phyloP scores from a whole-genome alignment of 92 coral and sea anemone genomes.

The Hydrozoanthus gracilis region DNA sequence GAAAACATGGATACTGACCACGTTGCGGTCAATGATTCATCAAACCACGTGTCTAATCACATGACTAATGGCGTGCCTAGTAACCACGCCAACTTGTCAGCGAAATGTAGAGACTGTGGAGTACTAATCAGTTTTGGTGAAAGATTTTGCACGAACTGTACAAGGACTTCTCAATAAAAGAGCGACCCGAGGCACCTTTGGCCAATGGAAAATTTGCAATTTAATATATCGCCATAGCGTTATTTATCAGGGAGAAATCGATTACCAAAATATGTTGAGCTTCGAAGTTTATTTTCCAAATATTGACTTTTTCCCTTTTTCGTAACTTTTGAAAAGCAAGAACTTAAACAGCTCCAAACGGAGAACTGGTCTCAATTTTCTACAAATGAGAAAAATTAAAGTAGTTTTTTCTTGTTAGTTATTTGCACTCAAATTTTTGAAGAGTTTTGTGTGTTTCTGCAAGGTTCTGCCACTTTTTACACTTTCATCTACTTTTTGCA shows the following conservation, averaged over 20 bases:
- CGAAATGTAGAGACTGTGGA: slow-evolving; percentile 53
- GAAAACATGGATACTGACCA: slow-evolving; percentile 25
- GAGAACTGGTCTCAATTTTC: background rate
- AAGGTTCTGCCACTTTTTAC: background rate
- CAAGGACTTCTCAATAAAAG: slow-evolving; percentile 36
- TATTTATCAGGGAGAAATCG: background rate
- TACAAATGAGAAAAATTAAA: background rate
- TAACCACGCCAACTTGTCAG: background rate
- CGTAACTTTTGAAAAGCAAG: background rate
- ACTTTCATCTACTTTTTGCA: background rate
- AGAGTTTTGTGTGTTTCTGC: background rate
- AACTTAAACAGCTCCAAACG: background rate
- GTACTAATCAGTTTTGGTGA: slow-evolving; percentile 45
- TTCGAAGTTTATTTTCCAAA: background rate
- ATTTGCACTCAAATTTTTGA: background rate
- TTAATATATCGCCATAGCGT: background rate
- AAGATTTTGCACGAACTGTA: slow-evolving; percentile 60
- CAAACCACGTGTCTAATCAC: slow-evolving; percentile 26
- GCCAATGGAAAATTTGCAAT: background rate
- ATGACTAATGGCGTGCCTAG: background rate
- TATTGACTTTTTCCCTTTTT: background rate
- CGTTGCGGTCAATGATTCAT: background rate
- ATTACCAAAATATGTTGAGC: background rate
- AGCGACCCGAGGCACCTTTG: background rate
- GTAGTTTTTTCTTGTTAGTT: background rate